A percentile compares a stretch with the other conserved stretches of the same genome.
Conservation (phyloP, 2,113 vertebrate species). For the Propithecus coquereli region DNA sequence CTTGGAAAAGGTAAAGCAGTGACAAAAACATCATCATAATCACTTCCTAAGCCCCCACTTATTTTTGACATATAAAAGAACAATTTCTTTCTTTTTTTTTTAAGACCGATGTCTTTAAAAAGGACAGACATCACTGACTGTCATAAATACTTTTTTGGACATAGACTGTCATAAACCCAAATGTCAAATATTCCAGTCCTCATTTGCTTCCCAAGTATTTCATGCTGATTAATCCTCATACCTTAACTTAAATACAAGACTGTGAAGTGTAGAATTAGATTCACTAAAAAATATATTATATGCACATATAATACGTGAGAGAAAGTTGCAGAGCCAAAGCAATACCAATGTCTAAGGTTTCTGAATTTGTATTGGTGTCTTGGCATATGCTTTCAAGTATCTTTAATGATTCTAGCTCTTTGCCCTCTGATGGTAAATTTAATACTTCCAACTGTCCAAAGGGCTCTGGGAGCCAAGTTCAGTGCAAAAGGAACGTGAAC, state of each 20-base stretch:
- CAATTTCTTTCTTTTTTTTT: not conserved
- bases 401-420: not conserved
- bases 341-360: not conserved
- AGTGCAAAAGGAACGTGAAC: not conserved
- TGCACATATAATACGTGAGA: not conserved
- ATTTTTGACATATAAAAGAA: not conserved
- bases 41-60: not conserved
- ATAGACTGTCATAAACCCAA: not conserved
- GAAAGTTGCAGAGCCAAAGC: not conserved
- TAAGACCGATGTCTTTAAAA: not conserved
- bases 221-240: not conserved
- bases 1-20: not conserved
- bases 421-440: not conserved
- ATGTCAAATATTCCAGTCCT: not conserved
- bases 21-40: not conserved
- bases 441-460: not conserved
- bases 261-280: not conserved
- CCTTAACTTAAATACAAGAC: not conserved
- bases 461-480: not conserved
- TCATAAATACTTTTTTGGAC: not conserved
- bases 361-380: not conserved
- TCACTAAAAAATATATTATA: not conserved
- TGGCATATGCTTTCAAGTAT: not conserved
- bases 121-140: not conserved
- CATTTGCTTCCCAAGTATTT: not conserved